Evolutionary conservation across 2,797 vertebrate species (phyloP).

Genomic region (Odontamblyopus lacepedii): DNA sequence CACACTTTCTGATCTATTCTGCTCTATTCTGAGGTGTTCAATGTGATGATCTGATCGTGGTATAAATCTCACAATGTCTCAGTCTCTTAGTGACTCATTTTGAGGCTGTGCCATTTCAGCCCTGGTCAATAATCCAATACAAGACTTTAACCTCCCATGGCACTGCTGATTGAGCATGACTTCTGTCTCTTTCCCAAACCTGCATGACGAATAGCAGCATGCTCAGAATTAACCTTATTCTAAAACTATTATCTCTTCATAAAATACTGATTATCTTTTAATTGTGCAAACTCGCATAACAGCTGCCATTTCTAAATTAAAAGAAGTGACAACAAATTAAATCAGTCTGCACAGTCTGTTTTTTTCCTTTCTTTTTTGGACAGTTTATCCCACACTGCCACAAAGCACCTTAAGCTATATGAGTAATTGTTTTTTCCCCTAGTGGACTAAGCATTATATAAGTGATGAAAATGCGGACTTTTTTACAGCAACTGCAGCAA

Average conservation of each 20-base stretch:
- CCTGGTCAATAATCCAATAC: slow-evolving; percentile 9
- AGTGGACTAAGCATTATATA: neutral
- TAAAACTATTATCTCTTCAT: neutral
- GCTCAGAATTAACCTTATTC: neutral
- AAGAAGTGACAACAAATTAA: neutral
- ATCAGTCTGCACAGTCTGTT: neutral
- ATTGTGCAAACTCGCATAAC: slow-evolving; percentile 1
- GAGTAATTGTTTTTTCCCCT: slow-evolving; percentile 1
- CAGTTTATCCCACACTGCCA: neutral
- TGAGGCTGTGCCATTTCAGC: slow-evolving; percentile 7
- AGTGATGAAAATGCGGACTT: slow-evolving; percentile 5
- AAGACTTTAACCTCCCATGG: slow-evolving; percentile 2
- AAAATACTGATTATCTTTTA: neutral
- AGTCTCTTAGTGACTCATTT: slow-evolving; percentile 7
- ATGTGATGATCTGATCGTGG: slow-evolving; percentile 5
- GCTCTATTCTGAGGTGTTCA: neutral
- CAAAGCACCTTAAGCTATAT: neutral
- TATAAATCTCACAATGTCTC: slow-evolving; percentile 6
- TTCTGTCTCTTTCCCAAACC: neutral
- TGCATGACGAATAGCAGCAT: slow-evolving; percentile 1
- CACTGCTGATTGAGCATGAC: slow-evolving; percentile 6
- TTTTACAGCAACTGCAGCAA: neutral
- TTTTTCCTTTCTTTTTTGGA: neutral
- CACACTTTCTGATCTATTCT: slow-evolving; percentile 1
- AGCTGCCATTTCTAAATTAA: neutral